A percentile compares a stretch with the other conserved stretches of the same genome.
These are phyloP conservation scores for Plebejus anna DNA, from an alignment of 2,888 invertebrate species.

Conservation along the genomic window DNA sequence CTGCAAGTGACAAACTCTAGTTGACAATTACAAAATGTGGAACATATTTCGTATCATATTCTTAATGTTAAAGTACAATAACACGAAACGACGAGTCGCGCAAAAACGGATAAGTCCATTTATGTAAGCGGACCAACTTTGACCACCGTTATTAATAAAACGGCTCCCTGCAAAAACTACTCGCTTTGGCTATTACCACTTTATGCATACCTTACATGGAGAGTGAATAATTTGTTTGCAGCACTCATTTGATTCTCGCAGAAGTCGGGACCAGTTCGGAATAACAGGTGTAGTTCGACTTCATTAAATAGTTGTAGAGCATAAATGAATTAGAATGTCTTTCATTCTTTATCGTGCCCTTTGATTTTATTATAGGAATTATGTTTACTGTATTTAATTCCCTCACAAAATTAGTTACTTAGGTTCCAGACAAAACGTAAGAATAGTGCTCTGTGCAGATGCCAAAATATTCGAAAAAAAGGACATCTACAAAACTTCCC, in stretches of 20 bases:
- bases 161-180: slow-evolving; percentile 52
- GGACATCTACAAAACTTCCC: background rate
- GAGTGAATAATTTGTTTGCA: slow-evolving; percentile 66
- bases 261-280: slow-evolving; percentile 44
- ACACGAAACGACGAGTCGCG: slow-evolving; percentile 32
- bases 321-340: background rate
- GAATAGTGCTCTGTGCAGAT: background rate
- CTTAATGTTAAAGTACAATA: slow-evolving; percentile 20
- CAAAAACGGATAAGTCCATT: slow-evolving; percentile 57
- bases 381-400: background rate
- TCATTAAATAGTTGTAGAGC: background rate
- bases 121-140: slow-evolving; percentile 48
- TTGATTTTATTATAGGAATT: too few species aligned
- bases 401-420: background rate
- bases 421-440: background rate
- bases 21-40: slow-evolving; percentile 10
- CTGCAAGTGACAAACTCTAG: background rate
- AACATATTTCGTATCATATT: slow-evolving; percentile 21
- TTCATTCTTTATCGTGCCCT: background rate
- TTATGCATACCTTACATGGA: slow-evolving; percentile 58
- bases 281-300: slow-evolving; percentile 26
- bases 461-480: background rate
- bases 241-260: slow-evolving; percentile 21
- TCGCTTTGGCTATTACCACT: slow-evolving; percentile 50
- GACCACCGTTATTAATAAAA: slow-evolving; percentile 58